phyloP scores from a whole-genome alignment of 2,113 vertebrate genomes.

The Typhlomys cinereus region DNA sequence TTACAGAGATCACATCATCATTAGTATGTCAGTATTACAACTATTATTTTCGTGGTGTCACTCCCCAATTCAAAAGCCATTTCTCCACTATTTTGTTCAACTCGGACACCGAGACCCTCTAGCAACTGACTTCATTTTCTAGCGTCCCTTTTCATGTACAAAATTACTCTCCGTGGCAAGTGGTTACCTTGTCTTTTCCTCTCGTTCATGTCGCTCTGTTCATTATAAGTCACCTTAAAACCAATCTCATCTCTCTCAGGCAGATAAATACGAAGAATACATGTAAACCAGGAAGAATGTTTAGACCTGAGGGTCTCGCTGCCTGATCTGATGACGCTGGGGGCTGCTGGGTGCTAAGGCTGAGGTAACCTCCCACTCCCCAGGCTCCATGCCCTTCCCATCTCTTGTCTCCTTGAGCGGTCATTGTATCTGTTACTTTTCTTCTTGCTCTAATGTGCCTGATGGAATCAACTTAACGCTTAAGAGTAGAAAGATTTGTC shows the following conservation, averaged over 20 bases:
- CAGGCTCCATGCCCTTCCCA: background rate
- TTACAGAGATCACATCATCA: background rate
- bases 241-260: no score
- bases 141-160: background rate
- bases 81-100: background rate
- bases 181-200: background rate
- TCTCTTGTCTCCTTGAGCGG: background rate
- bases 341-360: accelerated
- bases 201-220: background rate
- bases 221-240: background rate
- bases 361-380: accelerated
- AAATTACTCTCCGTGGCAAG: background rate
- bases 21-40: no score
- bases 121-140: background rate
- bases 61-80: background rate
- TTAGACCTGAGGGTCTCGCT: background rate
- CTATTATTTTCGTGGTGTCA: background rate
- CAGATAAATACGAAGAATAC: no score
- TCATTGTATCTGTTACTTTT: background rate
- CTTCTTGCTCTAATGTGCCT: no score
- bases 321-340: background rate
- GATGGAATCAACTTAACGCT: no score
- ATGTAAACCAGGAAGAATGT: background rate
- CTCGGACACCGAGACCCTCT: background rate
- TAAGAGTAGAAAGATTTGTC: no score